These are phyloP conservation scores for Graphium colonna DNA, from an alignment of 2,888 invertebrate genomes.

Conservation along the genomic window DNA sequence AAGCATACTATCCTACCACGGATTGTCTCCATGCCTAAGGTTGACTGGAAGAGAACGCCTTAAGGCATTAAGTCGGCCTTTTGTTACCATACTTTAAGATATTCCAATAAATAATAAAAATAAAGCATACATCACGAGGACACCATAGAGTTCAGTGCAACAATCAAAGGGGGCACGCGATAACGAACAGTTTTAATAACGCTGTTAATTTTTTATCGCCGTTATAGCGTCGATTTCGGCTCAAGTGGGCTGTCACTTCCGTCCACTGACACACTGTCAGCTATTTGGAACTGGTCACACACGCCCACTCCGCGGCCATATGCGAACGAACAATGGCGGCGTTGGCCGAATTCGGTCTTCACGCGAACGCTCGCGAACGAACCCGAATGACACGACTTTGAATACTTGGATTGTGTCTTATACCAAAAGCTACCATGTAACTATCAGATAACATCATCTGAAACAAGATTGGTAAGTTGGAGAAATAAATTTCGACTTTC, in stretches of 20 bases:
- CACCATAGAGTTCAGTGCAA: background rate
- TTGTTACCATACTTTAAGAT: too few relatives aligned
- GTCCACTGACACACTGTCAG: conserved; percentile 23
- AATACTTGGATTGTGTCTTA: too few relatives aligned
- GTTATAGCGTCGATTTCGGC: conserved; percentile 20
- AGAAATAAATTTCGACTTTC: too few relatives aligned
- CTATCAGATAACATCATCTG: too few relatives aligned
- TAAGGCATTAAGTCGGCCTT: too few relatives aligned
- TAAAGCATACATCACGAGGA: background rate
- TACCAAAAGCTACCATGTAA: too few relatives aligned
- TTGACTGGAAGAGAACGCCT: too few relatives aligned
- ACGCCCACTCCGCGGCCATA: conserved; percentile 17
- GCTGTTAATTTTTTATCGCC: conserved; percentile 18
- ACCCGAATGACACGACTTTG: too few relatives aligned
- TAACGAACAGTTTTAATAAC: background rate
- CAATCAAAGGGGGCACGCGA: background rate
- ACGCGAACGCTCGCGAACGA: conserved; percentile 10
- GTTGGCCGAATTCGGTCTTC: conserved; percentile 17
- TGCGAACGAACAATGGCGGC: conserved; percentile 19
- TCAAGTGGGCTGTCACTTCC: conserved; percentile 25
- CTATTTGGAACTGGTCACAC: conserved; percentile 23
- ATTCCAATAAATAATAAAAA: too few relatives aligned
- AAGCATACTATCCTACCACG: too few relatives aligned
- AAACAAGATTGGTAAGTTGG: too few relatives aligned
- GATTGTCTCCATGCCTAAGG: too few relatives aligned